A percentile compares a stretch with the other conserved stretches of the same genome.
These are phyloP conservation scores for Acronicta psi DNA, from an alignment of 2,888 invertebrate genomes.

Conservation along the genomic window DNA sequence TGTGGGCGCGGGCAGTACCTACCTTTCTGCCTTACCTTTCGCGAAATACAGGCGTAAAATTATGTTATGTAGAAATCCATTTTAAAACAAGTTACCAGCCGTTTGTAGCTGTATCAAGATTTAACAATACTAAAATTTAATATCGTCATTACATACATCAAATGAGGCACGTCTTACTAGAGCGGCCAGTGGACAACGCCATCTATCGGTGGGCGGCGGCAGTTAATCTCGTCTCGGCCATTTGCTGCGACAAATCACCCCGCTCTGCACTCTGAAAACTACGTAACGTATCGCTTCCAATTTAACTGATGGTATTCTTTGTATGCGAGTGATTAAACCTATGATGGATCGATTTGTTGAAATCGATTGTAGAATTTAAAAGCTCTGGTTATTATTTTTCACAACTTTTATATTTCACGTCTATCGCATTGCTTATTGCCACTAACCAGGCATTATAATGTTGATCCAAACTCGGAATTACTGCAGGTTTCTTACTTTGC, in stretches of 20 bases:
- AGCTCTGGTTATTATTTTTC: too few species aligned
- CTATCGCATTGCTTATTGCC: too few species aligned
- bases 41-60: too few species aligned
- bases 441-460: too few species aligned
- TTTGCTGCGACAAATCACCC: conserved; percentile 58
- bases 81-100: too few species aligned
- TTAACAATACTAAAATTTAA: conserved; percentile 6
- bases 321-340: conserved; percentile 30
- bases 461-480: too few species aligned
- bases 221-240: conserved; percentile 57
- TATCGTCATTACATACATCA: conserved; percentile 30
- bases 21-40: too few species aligned
- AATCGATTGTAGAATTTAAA: too few species aligned
- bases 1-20: too few species aligned
- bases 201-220: conserved; percentile 45
- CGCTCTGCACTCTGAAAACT: conserved; percentile 50
- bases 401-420: too few species aligned
- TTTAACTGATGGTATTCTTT: conserved; percentile 48
- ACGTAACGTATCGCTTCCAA: conserved; percentile 57
- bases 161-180: conserved; percentile 32
- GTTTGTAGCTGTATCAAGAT: not conserved
- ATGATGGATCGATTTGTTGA: conserved; percentile 12
- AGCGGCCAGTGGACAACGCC: conserved; percentile 34
- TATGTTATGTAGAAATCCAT: too few species aligned
- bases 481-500: too few species aligned